Base-by-base conservation (phyloP, 23 tunicate genomes). In the Trididemnum miniatum region DNA sequence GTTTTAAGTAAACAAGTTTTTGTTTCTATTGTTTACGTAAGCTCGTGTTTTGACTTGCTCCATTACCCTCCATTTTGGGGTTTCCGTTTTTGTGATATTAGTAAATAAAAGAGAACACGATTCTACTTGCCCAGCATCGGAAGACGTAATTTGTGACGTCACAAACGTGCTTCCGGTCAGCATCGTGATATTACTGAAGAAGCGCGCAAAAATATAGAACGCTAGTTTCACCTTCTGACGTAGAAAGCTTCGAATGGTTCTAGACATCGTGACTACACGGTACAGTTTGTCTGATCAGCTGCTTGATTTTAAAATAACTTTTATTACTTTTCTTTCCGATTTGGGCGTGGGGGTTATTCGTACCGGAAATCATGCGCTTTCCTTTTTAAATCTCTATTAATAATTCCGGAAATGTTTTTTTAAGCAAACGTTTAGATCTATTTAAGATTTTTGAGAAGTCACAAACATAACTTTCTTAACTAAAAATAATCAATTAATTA, bases 301-400 rank as follows among this genome's bases (percentile, higher is more conserved):
- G 54, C 54, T 44, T 44, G 9, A 7, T 44, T 44, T 44, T 44
- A 7, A 15, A 15, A 44, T 44, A 67, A 32, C 18, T 38, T 73
- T 73, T n/a, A 18, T 73, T 39, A 3, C 20, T 15, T 20, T 73
- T 39, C 30, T 73, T 73, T 73, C 79, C 79, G 79, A 15, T 73
- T 37, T 73, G 59, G 79, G 79, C 75, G 59, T 69, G 75, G 59
- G 30, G 12, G 9, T 15, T 23, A 23, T 5, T 33, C 59, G 59
- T 7, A 37, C 59, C 79, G 79, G 79, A 73, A 73, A 73, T 2
- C 79, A 73, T 73, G 79, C 5, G 38, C 25, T 39, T 73, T 24
- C 79, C 59, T 73, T 37, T 67, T 32, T 62, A 62, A 62, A 62
- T n/a, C n/a, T n/a, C n/a, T n/a, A n/a, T n/a, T n/a, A n/a, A n/a